Evolutionary conservation across 1,140 invertebrate species (phyloP), one percentile per base, ranked within the genome.

Genomic region (Drosophila jambulina): DNA sequence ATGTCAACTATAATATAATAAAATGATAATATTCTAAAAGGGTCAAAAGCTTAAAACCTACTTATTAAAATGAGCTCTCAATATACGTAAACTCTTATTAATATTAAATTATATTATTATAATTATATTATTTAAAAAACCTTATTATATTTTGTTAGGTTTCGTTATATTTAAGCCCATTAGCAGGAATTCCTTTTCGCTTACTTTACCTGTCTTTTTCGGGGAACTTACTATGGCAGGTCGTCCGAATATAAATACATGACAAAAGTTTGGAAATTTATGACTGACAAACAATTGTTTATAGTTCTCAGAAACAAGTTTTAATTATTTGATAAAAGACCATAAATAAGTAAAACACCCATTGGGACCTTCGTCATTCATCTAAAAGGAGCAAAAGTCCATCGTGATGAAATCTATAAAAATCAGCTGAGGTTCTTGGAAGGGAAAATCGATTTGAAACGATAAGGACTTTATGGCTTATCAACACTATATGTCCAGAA

Each of bases 391-490:
- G n/a, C 13, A 4, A 27, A 67, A 53, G 67, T 69, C 46, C 67
- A 32, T 9, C 6, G 4, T 12, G 27, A 10, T 36, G 12, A 21
- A 36, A 36, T 19, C 46, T 32, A 56, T 54, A 32, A 36, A 34
- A 49, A 49, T 61, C 58, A 61, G 27, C 27, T 43, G 34, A 27
- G 15, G 5, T 21, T 25, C 12, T 51, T 9, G 12, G n/a, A 34
- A 51, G 9, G 17, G 32, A 32, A 25, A 17, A 67, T 25, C 21
- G 15, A 38, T 49, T 12, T 23, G 13, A 51, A 38, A 10, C 19
- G 61, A 67, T 51, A 69, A 69, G 34, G 5, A 23, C 21, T 25
- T 19, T 17, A 34, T 19, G 32, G 32, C 34, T 13, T 25, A 13
- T 4, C 15, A 32, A 23, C 27, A 19, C 32, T n/a, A 56, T 8